A percentile compares a stretch with the other conserved stretches of the same genome.
phyloP scores from a whole-genome alignment of 1,140 invertebrate genomes.

The Penaeus vannamei region DNA sequence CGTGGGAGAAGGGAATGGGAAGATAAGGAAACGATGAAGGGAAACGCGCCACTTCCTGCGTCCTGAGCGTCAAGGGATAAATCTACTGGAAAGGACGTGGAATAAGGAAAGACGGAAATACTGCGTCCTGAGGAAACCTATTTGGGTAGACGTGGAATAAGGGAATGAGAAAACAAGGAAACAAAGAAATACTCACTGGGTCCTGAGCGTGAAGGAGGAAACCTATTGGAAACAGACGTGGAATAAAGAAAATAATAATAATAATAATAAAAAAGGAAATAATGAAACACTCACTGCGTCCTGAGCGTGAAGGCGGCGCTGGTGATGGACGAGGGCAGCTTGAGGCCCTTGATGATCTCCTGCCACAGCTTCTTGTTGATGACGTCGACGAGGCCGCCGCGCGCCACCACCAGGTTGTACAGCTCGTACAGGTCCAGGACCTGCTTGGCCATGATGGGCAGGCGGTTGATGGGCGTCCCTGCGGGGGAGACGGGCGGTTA shows the following conservation, averaged over 20 bases:
- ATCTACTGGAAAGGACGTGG: too few relatives aligned
- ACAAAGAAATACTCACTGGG: slow-evolving; percentile 83
- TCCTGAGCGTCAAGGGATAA: too few relatives aligned
- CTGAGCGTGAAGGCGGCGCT: slow-evolving; percentile 98
- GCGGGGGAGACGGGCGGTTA: neutral
- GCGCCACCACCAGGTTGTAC: slow-evolving; percentile 97
- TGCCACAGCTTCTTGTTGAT: slow-evolving; percentile 99
- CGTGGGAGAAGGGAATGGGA: neutral
- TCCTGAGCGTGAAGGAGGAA: too few relatives aligned
- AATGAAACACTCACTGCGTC: slow-evolving; percentile 76
- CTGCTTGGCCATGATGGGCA: slow-evolving; percentile 99
- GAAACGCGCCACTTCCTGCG: too few relatives aligned
- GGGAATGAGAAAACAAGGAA: too few relatives aligned
- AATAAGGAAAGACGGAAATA: too few relatives aligned
- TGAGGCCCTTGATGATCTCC: slow-evolving; percentile 99
- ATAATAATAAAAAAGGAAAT: too few relatives aligned
- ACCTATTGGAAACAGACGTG: too few relatives aligned
- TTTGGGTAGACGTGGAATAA: too few relatives aligned
- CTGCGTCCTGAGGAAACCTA: too few relatives aligned
- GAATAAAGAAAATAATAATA: too few relatives aligned
- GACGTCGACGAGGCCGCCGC: slow-evolving; percentile 98
- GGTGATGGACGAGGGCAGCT: slow-evolving; percentile 98
- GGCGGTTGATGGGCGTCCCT: slow-evolving; percentile 97
- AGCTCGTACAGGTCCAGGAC: slow-evolving; percentile 98
- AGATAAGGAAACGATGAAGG: too few relatives aligned